Conservation (phyloP, 1,140 invertebrate species). For the Oncopeltus fasciatus region DNA sequence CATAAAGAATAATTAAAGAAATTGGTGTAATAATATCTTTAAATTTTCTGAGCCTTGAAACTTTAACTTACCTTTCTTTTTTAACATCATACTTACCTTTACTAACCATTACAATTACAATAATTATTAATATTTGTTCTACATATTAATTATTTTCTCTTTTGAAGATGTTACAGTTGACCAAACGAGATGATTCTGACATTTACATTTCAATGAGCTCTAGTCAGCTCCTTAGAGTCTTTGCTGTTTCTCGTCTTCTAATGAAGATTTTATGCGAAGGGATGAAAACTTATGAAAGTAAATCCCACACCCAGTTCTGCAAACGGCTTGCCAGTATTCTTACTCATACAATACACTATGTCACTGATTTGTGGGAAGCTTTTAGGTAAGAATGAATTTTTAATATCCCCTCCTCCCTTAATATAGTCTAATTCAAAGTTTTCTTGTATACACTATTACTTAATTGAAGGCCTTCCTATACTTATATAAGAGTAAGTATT, state of each 20-base stretch:
- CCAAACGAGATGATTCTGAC: slow-evolving; percentile 30
- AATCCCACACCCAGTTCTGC: slow-evolving; percentile 50
- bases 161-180: slow-evolving; percentile 25
- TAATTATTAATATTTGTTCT: too few relatives aligned
- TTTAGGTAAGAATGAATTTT: slow-evolving; percentile 34
- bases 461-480: too few relatives aligned
- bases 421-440: too few relatives aligned
- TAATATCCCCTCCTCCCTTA: too few relatives aligned
- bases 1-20: too few relatives aligned
- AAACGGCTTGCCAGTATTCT: slow-evolving; percentile 54
- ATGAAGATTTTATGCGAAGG: slow-evolving; percentile 49
- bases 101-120: too few relatives aligned
- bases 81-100: too few relatives aligned
- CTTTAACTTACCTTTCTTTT: too few relatives aligned
- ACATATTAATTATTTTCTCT: slow-evolving; percentile 17
- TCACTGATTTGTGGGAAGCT: slow-evolving; percentile 53
- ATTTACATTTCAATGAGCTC: slow-evolving; percentile 39
- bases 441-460: too few relatives aligned
- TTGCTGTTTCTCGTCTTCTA: slow-evolving; percentile 53
- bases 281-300: slow-evolving; percentile 48
- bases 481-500: too few relatives aligned
- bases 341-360: slow-evolving; percentile 56
- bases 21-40: too few relatives aligned
- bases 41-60: too few relatives aligned
- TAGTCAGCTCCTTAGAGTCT: slow-evolving; percentile 48